Conservation (phyloP, 2,888 invertebrate species). For the Amphipyra tragopoginis region DNA sequence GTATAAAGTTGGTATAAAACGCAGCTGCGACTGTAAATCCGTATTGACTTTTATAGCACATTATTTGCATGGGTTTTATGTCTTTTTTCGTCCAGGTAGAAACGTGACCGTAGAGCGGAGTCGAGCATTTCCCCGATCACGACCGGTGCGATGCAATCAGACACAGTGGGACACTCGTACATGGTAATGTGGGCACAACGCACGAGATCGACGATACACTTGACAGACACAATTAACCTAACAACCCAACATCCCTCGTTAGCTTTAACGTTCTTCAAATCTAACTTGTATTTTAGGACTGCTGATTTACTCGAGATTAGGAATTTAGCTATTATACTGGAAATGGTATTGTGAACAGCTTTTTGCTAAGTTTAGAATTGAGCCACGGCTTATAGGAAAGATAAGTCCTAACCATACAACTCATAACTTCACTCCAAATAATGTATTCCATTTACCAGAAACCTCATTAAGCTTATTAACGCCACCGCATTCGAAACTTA, state of each 20-base stretch:
- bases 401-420: background rate
- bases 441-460: constrained; percentile 23
- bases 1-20: constrained; percentile 61
- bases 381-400: background rate
- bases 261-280: constrained; percentile 62
- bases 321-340: constrained; percentile 2
- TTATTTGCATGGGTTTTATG: constrained; percentile 78
- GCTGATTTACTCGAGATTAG: constrained; percentile 31
- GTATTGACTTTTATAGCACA: constrained; percentile 72
- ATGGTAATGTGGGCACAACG: constrained; percentile 67
- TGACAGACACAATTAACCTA: constrained; percentile 77
- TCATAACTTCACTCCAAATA: background rate
- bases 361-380: background rate
- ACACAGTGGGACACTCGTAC: constrained; percentile 70
- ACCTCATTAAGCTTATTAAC: constrained; percentile 51
- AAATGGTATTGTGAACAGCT: background rate
- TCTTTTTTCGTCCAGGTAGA: constrained; percentile 70
- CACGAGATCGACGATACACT: constrained; percentile 59
- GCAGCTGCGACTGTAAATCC: constrained; percentile 70
- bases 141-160: constrained; percentile 78
- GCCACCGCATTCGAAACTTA: constrained; percentile 57
- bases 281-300: constrained; percentile 47
- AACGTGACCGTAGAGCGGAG: constrained; percentile 81
- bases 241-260: constrained; percentile 73
- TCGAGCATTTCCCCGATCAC: constrained; percentile 79